Evolutionary conservation across 2,888 invertebrate species (phyloP).

Genomic region (Limenitis camilla): DNA sequence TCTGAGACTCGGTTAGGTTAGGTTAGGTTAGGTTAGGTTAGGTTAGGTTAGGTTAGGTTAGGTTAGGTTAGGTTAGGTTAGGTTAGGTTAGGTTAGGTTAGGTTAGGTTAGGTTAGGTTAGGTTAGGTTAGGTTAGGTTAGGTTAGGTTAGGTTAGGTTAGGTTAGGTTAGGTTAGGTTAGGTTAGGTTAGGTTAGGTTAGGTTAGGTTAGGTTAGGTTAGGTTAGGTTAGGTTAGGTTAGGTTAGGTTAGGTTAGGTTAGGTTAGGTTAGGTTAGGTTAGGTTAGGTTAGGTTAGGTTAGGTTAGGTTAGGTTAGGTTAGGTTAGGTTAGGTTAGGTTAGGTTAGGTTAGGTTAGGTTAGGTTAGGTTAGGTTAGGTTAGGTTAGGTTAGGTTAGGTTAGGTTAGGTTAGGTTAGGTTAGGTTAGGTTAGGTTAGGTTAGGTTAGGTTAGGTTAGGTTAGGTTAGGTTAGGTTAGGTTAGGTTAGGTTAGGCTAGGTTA

Average conservation of each 20-base stretch:
- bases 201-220: constrained; percentile 21
- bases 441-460: too few relatives aligned
- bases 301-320: too few relatives aligned
- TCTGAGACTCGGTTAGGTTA: neutral
- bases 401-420: too few relatives aligned
- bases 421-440: too few relatives aligned
- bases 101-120: constrained; percentile 19
- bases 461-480: too few relatives aligned
- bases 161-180: constrained; percentile 26
- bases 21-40: neutral
- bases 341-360: too few relatives aligned
- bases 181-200: constrained; percentile 24
- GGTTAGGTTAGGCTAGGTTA: too few relatives aligned
- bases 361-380: too few relatives aligned
- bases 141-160: constrained; percentile 22
- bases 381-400: too few relatives aligned
- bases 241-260: too few relatives aligned
- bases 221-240: too few relatives aligned
- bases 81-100: constrained; percentile 19
- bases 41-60: constrained; percentile 20
- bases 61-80: constrained; percentile 22
- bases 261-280: constrained; percentile 16
- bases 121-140: constrained; percentile 18
- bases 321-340: too few relatives aligned
- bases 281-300: constrained; percentile 12